Base-by-base conservation (phyloP, 1,140 invertebrate species). In the Drosophila mauritiana region DNA sequence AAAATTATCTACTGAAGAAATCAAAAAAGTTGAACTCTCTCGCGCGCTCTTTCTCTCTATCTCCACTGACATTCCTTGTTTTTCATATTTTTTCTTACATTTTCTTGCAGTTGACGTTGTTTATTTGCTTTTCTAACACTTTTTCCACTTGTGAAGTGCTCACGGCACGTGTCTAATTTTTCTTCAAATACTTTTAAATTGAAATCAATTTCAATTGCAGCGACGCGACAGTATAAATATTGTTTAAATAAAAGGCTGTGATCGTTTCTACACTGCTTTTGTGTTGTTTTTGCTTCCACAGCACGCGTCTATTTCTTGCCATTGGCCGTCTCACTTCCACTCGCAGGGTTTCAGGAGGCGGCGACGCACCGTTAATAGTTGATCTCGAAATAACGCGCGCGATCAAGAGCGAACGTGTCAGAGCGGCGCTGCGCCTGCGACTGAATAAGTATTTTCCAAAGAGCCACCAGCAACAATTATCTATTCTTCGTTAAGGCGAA, bases 361-460 rank as follows among this genome's bases (percentile, higher is more conserved):
- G n/a, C 70, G 43, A 61, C 82, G 62, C 69, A 79, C 76, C 83
- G 84, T 89, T 88, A 83, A 89, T 31, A 48, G 62, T 64, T 83
- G 83, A 80, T 88, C 79, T 88, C 83, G 70, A 88, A 83, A 52
- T 49, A 55, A 42, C 67, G 37, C 69, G 39, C 45, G 37, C 48
- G 27, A 61, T 61, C 58, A 49, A 58, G 42, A 57, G 42, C 8
- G 63, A 62, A 64, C 49, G 67, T 43, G 40, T 49, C 68, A 52
- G 61, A 51, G 45, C 62, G 56, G 57, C 76, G 68, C 57, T 54
- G 59, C 59, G 79, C 54, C 49, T 83, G 57, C 54, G 64, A 86
- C 82, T 86, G 65, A 88, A 88, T 61, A 64, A 79, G 57, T 76
- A 82, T 68, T 46, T 68, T 62, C 69, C 25, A 54, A 43, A 58